These are phyloP conservation scores for Axis porcinus DNA, from an alignment of 2,113 vertebrate genomes.

Conservation along the genomic window DNA sequence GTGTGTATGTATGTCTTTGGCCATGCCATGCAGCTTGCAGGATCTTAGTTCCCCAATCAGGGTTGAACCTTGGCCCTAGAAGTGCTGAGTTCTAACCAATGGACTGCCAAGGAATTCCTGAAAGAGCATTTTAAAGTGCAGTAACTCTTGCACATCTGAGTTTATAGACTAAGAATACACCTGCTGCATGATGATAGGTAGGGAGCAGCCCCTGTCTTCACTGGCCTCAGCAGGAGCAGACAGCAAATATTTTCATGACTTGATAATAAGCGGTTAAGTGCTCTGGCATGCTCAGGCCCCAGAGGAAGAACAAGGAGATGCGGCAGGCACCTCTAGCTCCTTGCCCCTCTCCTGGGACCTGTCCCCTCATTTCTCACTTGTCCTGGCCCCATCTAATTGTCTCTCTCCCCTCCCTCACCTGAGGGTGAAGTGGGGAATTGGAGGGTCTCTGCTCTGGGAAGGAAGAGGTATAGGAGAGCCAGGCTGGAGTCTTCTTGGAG, in stretches of 20 bases:
- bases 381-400: not conserved
- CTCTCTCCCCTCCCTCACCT: not conserved
- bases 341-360: not conserved
- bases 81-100: not conserved
- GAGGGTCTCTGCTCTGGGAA: not conserved
- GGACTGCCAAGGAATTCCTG: not conserved
- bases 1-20: not conserved
- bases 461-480: not conserved
- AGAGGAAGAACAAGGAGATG: not conserved
- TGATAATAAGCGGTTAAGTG: not conserved
- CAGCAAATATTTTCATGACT: not conserved
- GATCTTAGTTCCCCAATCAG: not conserved
- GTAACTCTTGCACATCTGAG: not conserved
- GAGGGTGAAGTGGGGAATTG: not conserved
- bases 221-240: not conserved
- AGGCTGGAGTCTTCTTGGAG: not conserved
- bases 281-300: not conserved
- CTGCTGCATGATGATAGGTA: not conserved
- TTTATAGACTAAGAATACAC: not conserved
- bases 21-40: not conserved
- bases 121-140: not conserved
- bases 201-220: not conserved
- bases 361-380: not conserved
- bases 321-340: not conserved
- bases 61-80: not conserved